A percentile compares a stretch with the other conserved stretches of the same genome.
Conservation (phyloP, 1,140 invertebrate species). For the Kradibia gibbosae region DNA sequence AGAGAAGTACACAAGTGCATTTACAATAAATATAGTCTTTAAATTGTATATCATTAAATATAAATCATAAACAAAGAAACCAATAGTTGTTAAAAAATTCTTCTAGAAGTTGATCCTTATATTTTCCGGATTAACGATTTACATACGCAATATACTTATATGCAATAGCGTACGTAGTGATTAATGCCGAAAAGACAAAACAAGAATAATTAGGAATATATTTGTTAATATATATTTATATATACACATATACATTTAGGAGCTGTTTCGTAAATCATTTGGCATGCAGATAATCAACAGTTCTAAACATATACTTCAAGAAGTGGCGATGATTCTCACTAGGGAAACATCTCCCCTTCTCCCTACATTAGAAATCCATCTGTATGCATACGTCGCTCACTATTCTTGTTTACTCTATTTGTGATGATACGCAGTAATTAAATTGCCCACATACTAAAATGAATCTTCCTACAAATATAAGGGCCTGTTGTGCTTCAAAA, state of each 20-base stretch:
- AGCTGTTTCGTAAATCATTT: too few species aligned
- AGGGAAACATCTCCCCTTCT: neutral
- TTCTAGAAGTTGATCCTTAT: neutral
- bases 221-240: too few species aligned
- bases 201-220: too few species aligned
- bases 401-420: neutral
- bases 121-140: neutral
- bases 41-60: neutral
- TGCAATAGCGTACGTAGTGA: neutral
- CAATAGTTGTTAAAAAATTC: neutral
- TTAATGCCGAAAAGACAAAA: neutral
- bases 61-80: neutral
- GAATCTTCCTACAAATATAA: neutral
- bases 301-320: neutral
- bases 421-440: neutral
- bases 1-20: neutral
- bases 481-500: neutral
- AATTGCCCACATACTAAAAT: neutral
- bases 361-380: neutral
- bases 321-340: neutral
- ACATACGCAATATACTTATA: too few species aligned
- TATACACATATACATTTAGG: too few species aligned
- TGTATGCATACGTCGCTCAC: neutral
- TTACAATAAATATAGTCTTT: neutral
- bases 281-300: neutral